Evolutionary conservation across 2,797 vertebrate genomes (phyloP), one percentile per base, ranked within the genome.

Genomic region (Lagothrix lagotricha): DNA sequence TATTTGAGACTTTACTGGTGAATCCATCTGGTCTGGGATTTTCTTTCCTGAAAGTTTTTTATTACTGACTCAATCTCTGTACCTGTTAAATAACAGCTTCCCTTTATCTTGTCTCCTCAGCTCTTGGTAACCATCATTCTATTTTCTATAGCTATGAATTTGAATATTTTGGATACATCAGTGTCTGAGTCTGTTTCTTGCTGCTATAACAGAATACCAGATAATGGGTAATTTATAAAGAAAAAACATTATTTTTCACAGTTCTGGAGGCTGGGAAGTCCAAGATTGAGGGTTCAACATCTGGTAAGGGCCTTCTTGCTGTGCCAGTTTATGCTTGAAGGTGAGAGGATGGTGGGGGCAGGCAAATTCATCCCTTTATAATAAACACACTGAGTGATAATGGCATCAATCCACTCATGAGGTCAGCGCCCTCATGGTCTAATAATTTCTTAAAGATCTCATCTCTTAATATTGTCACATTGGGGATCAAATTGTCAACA

Each of bases 111-210:
- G 5, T 88, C 17, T 20, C n/a, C 33, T 52, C 22, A 84, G 11
- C 5, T 30, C 52, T n/a, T 84, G 26, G 19, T 81, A 82, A 50
- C 80, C 41, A 86, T 52, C 52, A 58, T 86, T 88, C 8, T 83
- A 73, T 76, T 82, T 90, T 73, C 22, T 95, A 13, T 92, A 36
- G 30, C 73, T 94, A 8, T 93, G 50, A 90, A 80, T 90, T 64
- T 73, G 64, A 90, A 46, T 39, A n/a, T 89, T 90, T 72, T 85
- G 85, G 12, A n/a, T 57, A 93, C 12, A 26, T 80, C 36, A 85
- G 4, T 91, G 28, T 72, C 7, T 48, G 70, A 73, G 15, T 46
- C 36, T 4, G 39, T 81, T 88, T 57, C 58, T 28, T 82, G 54
- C 39, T 52, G 8, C 30, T 88, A 1, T 54, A 48, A 77, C 24